These are phyloP conservation scores for Phyto melanocephala DNA, from an alignment of 2,888 invertebrate genomes.

Conservation along the genomic window DNA sequence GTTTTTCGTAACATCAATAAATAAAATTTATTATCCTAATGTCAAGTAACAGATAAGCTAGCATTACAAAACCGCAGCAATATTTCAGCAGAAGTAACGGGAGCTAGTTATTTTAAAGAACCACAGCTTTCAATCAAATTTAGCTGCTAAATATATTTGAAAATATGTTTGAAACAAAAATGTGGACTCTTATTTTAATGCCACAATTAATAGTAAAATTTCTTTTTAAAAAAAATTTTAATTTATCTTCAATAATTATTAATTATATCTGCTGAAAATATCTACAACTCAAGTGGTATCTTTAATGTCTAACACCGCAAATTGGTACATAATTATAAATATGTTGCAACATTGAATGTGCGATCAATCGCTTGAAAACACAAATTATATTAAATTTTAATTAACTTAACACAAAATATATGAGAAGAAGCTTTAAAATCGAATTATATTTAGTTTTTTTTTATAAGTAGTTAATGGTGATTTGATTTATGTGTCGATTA, in stretches of 20 bases:
- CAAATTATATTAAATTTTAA: neutral
- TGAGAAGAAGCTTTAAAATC: neutral
- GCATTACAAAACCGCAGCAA: too few species aligned
- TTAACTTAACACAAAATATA: neutral
- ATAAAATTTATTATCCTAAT: too few species aligned
- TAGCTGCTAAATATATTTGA: too few species aligned
- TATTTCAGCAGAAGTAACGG: too few species aligned
- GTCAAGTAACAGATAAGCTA: too few species aligned
- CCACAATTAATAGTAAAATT: too few species aligned
- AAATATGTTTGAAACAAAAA: too few species aligned
- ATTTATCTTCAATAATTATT: neutral
- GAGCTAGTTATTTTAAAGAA: too few species aligned
- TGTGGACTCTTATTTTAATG: too few species aligned
- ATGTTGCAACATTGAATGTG: neutral
- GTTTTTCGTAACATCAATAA: too few species aligned
- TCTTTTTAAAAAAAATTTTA: too few species aligned
- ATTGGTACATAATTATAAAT: neutral
- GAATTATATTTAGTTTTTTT: conserved; percentile 45
- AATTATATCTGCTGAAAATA: neutral
- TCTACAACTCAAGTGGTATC: neutral
- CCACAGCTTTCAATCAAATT: too few species aligned
- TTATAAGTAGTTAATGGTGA: conserved; percentile 33
- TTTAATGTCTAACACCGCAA: neutral
- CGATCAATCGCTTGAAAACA: neutral
- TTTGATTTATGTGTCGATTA: conserved; percentile 53